Conservation (phyloP, 2,888 invertebrate species). For the Rhimphoctona megacephalus region DNA sequence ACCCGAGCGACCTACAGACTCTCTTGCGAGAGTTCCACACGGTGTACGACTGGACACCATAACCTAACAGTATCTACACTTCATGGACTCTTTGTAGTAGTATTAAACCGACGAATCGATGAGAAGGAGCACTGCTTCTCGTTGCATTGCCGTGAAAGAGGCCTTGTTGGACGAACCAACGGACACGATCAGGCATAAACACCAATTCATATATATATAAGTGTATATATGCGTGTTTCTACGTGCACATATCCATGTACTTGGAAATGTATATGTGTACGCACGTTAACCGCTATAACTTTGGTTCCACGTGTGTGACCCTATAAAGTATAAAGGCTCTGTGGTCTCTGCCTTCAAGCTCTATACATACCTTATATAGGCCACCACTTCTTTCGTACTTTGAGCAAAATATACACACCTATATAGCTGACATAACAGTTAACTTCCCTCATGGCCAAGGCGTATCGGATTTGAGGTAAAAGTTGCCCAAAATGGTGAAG, state of each 20-base stretch:
- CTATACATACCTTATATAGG: constrained; percentile 61
- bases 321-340: constrained; percentile 67
- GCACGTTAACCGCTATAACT: constrained; percentile 69
- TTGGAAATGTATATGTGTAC: constrained; percentile 54
- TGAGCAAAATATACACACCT: constrained; percentile 30
- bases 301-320: constrained; percentile 63
- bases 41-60: constrained; percentile 73
- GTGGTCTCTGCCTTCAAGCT: constrained; percentile 55
- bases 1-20: constrained; percentile 79
- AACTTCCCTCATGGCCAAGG: constrained; percentile 21
- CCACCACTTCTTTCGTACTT: constrained; percentile 45
- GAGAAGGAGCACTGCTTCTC: constrained; percentile 58
- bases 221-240: background rate
- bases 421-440: constrained; percentile 39
- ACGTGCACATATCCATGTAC: background rate
- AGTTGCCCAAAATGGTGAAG: background rate
- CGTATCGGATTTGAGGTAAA: constrained; percentile 25
- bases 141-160: constrained; percentile 61
- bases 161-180: constrained; percentile 57
- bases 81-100: constrained; percentile 61
- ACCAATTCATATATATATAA: constrained; percentile 15
- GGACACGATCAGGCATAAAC: constrained; percentile 40
- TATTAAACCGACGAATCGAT: constrained; percentile 49
- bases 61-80: constrained; percentile 80
- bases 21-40: constrained; percentile 58